Conservation (phyloP, 2,888 invertebrate species). For the Rugalucina vietnamica region DNA sequence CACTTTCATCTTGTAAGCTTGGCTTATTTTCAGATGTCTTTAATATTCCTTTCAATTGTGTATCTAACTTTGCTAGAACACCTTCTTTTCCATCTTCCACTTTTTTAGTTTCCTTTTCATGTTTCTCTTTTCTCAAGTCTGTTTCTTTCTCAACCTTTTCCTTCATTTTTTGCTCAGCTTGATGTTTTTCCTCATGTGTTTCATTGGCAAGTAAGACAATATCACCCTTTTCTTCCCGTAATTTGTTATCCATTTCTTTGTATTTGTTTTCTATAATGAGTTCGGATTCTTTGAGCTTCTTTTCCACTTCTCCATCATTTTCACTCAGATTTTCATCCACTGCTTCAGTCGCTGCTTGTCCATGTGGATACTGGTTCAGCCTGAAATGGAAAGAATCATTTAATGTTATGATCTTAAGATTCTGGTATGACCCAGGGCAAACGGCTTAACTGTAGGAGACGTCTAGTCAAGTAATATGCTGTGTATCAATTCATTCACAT, state of each 20-base stretch:
- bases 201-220: conserved; percentile 67
- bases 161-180: conserved; percentile 74
- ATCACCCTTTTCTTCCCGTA: conserved; percentile 74
- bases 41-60: conserved; percentile 61
- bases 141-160: conserved; percentile 64
- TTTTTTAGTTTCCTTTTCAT: conserved; percentile 48
- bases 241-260: conserved; percentile 76
- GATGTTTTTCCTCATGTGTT: conserved; percentile 73
- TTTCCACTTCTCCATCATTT: conserved; percentile 75
- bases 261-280: conserved; percentile 73
- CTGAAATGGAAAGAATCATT: conserved; percentile 65
- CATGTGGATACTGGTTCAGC: conserved; percentile 69
- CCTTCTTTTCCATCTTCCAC: conserved; percentile 47
- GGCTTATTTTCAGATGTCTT: conserved; percentile 59
- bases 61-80: conserved; percentile 56
- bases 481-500: too few relatives aligned
- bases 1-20: conserved; percentile 47
- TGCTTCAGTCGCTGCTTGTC: conserved; percentile 80
- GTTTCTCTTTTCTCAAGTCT: background rate
- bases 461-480: too few relatives aligned
- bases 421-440: too few relatives aligned
- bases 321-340: conserved; percentile 81
- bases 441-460: too few relatives aligned
- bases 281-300: conserved; percentile 70
- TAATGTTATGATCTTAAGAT: too few relatives aligned